Evolutionary conservation across 1,140 invertebrate genomes (phyloP).

Genomic region (Diabrotica virgifera): DNA sequence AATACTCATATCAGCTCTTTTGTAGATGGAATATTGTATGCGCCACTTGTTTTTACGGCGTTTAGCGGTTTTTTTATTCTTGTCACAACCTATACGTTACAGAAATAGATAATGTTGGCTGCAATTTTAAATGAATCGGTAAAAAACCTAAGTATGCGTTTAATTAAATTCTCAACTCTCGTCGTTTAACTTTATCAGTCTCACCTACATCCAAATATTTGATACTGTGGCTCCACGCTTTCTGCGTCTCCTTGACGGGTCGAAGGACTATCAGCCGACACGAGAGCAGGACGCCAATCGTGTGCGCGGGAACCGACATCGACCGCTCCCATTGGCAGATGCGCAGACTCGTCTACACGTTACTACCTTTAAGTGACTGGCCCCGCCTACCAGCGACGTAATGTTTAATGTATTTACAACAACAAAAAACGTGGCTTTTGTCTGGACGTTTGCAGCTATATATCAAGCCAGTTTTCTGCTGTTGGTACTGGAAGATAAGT

Average conservation of each 20-base stretch:
- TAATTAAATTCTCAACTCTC: no score
- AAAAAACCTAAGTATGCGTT: no score
- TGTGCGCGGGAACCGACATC: constrained; percentile 1
- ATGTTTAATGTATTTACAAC: constrained; percentile 43
- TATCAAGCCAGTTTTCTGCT: constrained; percentile 26
- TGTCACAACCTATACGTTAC: no score
- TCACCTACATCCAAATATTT: background rate
- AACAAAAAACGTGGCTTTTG: constrained; percentile 38
- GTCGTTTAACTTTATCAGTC: background rate
- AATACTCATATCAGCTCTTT: no score
- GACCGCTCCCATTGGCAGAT: constrained; percentile 27
- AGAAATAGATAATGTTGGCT: no score
- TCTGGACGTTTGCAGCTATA: constrained; percentile 34
- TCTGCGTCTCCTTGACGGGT: background rate
- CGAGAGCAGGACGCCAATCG: constrained; percentile 29
- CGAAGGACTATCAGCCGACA: background rate
- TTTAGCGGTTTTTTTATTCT: no score
- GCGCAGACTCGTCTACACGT: constrained; percentile 26
- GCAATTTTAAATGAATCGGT: no score
- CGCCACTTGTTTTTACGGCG: no score
- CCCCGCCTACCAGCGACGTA: constrained; percentile 34
- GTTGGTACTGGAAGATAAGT: constrained; percentile 15
- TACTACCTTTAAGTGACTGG: constrained; percentile 34
- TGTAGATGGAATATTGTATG: no score
- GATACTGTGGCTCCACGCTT: background rate